Evolutionary conservation across 2,113 vertebrate species (phyloP), one percentile per base, ranked within the genome.

Genomic region (Odobenus rosmarus): DNA sequence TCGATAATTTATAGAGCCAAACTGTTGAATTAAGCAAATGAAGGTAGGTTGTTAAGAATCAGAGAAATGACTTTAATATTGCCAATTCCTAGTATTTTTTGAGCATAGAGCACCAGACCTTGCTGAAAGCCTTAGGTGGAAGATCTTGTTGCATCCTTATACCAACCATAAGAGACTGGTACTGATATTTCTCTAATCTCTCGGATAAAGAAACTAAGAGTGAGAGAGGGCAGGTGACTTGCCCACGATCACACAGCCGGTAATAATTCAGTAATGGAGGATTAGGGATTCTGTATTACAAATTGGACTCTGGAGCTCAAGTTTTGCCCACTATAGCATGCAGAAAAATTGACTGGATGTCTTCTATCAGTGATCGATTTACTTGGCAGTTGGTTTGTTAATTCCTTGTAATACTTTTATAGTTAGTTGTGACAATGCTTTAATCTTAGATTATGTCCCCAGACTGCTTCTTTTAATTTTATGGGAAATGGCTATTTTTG

Each of bases 401-500:
- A 61, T 96, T 92, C 61, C 24, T 88, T 80, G 51, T 42, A 57
- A 26, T 93, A 46, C 90, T 80, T 95, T 98, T 94, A 92, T 95
- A 81, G 93, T 95, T 71, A 36, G 36, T 77, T 94, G 90, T 94
- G 80, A 96, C 53, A 92, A 69, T 67, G 67, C 91, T 98, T 98
- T 97, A 87, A 96, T 95, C 93, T 95, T 94, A 90, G 89, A 76
- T 69, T 77, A 0, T 84, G 89, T 84, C 92, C 76, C 4, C 18
- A 80, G 49, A 81, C 77, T 97, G 77, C 74, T 97, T 24, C 88
- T 95, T 94, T 97, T 95, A 91, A 74, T 97, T 98, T 98, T 97
- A 96, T 94, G 81, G 84, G 64, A 96, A 94, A 90, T 88, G 74
- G 61, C 87, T 96, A 69, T 96, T 97, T 97, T 98, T 97, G 96